Conservation (phyloP, 2,888 invertebrate genomes). For the Gerris lacustris region DNA sequence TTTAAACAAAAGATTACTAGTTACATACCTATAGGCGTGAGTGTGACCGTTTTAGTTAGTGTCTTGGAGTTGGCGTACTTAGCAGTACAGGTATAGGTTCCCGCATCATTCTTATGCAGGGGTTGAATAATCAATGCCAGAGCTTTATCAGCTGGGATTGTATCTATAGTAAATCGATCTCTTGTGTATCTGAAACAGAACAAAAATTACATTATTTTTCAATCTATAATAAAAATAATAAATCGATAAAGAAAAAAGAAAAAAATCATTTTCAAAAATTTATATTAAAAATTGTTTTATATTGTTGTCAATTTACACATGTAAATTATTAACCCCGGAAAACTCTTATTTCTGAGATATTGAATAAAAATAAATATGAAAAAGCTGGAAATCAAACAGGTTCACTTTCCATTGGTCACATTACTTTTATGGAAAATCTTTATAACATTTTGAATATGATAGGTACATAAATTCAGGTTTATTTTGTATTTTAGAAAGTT, state of each 20-base stretch:
- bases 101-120: constrained; percentile 61
- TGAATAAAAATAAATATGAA: no score
- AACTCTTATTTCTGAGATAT: no score
- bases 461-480: no score
- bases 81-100: constrained; percentile 70
- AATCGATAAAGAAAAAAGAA: background rate
- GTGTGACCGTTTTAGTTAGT: constrained; percentile 51
- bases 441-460: no score
- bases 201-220: constrained; percentile 2
- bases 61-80: constrained; percentile 58
- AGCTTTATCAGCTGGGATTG: constrained; percentile 38
- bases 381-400: no score
- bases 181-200: constrained; percentile 19
- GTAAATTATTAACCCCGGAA: no score
- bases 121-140: constrained; percentile 62
- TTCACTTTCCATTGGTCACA: no score
- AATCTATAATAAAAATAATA: background rate
- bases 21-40: constrained; percentile 58
- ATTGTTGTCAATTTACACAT: background rate
- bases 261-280: background rate
- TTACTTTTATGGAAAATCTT: no score
- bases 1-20: background rate
- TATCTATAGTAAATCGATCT: constrained; percentile 54
- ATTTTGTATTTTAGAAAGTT: no score
- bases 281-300: constrained; percentile 4